Evolutionary conservation across 1,140 invertebrate genomes (phyloP).

Genomic region (Anoplophora glabripennis): DNA sequence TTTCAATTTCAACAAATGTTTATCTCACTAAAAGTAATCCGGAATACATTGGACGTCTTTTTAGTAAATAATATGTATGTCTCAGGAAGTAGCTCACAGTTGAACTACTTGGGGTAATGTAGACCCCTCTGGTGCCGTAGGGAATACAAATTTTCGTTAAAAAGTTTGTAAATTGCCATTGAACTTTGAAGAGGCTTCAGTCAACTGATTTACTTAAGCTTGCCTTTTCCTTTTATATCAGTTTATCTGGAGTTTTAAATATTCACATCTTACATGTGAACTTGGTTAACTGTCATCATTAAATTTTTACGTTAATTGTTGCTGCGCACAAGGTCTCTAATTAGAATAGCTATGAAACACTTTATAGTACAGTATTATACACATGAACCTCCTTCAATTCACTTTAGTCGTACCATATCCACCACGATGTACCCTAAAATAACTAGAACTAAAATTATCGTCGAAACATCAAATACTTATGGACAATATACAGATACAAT

Average conservation of each 20-base stretch:
- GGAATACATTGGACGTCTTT: background rate
- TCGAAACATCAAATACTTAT: too few species aligned
- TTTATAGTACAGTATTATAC: too few species aligned
- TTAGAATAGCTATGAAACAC: too few species aligned
- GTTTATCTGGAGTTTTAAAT: background rate
- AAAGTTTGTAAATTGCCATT: conserved; percentile 39
- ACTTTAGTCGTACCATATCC: too few species aligned
- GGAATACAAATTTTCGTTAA: conserved; percentile 43
- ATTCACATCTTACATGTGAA: too few species aligned
- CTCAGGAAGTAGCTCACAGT: conserved; percentile 28
- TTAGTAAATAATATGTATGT: conserved; percentile 22
- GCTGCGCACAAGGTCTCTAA: too few species aligned
- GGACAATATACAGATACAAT: too few species aligned
- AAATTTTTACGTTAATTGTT: too few species aligned
- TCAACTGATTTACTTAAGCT: conserved; percentile 26
- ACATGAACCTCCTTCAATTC: too few species aligned
- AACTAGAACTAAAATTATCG: too few species aligned
- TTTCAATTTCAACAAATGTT: conserved; percentile 4
- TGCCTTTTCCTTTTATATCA: conserved; percentile 26
- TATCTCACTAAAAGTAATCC: background rate
- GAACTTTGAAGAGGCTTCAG: conserved; percentile 24
- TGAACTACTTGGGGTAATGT: conserved; percentile 37
- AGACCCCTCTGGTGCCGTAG: conserved; percentile 31
- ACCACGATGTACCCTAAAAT: too few species aligned
- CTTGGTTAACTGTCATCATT: too few species aligned